Base-by-base conservation (phyloP, 2,888 invertebrate species). In the Hydraecia micacea region DNA sequence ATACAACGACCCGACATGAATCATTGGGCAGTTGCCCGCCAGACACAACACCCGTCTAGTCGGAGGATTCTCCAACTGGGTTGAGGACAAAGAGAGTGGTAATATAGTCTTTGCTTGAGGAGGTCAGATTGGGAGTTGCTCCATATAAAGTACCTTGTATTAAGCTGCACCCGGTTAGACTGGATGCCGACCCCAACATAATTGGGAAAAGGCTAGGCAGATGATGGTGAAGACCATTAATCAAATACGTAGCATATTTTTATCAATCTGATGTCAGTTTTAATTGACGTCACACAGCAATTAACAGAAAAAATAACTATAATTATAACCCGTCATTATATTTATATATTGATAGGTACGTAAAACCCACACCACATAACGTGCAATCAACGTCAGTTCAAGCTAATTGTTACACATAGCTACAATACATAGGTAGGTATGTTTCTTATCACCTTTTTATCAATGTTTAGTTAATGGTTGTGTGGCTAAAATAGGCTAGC, bases 391-490 rank as follows among this genome's bases (percentile, higher is more conserved):
- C 65, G 28, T 69, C 18, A n/a, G 42, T 65, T 60, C 36, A 18
- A 42, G 32, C 63, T 69, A 80, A 81, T 81, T 84, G 84, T 46
- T 60, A 42, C 60, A 66, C 28, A 28, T 39, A 49, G n/a, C 58
- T 63, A 13, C 55, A 36, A 42, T 49, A 62, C 1, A 32, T 60
- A 66, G 3, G 13, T 42, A 42, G 7, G 78, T 70, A 73, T 39
- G n/a, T 49, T 70, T 70, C 87, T 85, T 85, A 85, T 85, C 84
- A 75, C 2, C 9, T 52, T 36, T 60, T 86, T 85, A 86, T 85
- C 84, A 76, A 69, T 85, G 87, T 85, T 85, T 85, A 63, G 75
- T 66, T 86, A 84, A 76, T 80, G 70, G 58, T 13, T 11, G 32
- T 68, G n/a, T 65, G 60, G 55, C n/a, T 69, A 25, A 66, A 75